phyloP scores from a whole-genome alignment of 2,888 invertebrate genomes.

The Oxyteleia sp. region DNA sequence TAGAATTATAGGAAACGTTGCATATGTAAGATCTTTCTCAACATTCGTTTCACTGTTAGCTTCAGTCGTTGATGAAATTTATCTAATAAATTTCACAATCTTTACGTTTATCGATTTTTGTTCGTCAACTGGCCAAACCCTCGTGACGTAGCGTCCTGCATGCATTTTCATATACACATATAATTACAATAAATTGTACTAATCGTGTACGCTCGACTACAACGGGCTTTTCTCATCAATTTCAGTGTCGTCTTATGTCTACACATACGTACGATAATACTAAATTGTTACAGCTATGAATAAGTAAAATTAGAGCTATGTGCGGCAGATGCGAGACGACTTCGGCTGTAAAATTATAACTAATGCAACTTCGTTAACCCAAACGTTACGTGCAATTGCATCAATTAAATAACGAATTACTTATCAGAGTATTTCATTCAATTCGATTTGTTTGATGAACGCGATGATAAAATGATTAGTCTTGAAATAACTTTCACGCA shows the following conservation, averaged over 20 bases:
- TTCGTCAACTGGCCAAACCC: no score
- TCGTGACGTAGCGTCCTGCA: no score
- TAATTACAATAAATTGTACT: slow-evolving; percentile 50
- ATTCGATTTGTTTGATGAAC: no score
- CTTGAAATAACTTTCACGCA: no score
- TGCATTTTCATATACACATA: slow-evolving; percentile 20
- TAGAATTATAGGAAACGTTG: no score
- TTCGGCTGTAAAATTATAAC: slow-evolving; percentile 14
- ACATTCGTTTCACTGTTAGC: no score
- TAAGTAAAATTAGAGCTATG: slow-evolving; percentile 61
- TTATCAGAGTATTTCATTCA: no score
- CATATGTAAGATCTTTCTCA: no score
- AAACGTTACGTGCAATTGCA: background rate
- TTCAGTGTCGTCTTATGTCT: slow-evolving; percentile 42
- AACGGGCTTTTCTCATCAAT: slow-evolving; percentile 20
- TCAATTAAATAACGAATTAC: background rate
- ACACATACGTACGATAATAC: slow-evolving; percentile 54
- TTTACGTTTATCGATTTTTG: no score
- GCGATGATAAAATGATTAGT: no score
- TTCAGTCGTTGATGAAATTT: no score
- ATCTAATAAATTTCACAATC: no score
- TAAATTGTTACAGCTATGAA: slow-evolving; percentile 59
- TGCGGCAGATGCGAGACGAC: slow-evolving; percentile 47
- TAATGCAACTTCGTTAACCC: background rate
- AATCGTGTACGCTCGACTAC: slow-evolving; percentile 33